phyloP scores from a whole-genome alignment of 2,113 vertebrate species.

The Addax nasomaculatus region DNA sequence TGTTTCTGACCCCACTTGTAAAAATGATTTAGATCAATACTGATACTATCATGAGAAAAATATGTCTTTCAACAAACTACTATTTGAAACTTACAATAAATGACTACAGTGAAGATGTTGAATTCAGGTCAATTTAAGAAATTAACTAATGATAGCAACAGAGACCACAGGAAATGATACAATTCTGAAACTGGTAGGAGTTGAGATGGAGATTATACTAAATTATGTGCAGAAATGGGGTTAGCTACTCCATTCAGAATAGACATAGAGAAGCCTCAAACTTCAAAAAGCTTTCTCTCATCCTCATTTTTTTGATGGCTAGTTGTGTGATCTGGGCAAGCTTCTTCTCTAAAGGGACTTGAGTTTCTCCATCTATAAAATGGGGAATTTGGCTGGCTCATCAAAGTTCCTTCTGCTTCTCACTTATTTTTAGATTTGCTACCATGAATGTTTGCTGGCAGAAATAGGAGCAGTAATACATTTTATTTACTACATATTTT shows the following conservation, averaged over 20 bases:
- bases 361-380: not conserved
- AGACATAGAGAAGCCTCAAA: not conserved
- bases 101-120: not conserved
- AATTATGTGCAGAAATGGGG: not conserved
- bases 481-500: not conserved
- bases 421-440: not conserved
- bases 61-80: not conserved
- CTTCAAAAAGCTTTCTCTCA: not conserved
- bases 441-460: not conserved
- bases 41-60: constrained; percentile 11
- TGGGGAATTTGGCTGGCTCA: not conserved
- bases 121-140: not conserved
- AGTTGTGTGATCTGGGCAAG: not conserved
- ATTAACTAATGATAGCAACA: not conserved
- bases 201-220: not conserved
- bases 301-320: not conserved
- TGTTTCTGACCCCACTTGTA: not conserved
- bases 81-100: constrained; percentile 21
- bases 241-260: not conserved
- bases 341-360: not conserved
- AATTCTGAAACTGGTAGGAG: not conserved
- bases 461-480: not conserved
- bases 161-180: not conserved
- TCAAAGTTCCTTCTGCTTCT: not conserved
- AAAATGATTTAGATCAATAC: not conserved